Evolutionary conservation across 2,888 invertebrate species (phyloP).

Genomic region (Drosophila sordidula): DNA sequence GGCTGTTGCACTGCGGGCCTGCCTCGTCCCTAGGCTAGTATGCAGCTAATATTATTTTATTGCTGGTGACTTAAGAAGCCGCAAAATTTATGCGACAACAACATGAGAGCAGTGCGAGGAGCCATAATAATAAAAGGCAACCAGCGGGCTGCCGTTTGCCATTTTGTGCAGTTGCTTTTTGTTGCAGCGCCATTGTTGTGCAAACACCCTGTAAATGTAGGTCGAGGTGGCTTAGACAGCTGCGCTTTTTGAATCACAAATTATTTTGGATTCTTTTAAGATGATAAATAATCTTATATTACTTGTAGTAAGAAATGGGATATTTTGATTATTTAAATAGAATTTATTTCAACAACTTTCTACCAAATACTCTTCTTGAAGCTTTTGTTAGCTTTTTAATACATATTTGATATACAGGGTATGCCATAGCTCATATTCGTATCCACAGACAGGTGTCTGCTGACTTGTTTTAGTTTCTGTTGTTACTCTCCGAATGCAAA

Average conservation of each 20-base stretch:
- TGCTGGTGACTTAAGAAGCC: constrained; percentile 82
- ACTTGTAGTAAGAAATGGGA: too few species aligned
- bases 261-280: too few species aligned
- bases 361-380: too few species aligned
- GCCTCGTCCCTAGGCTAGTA: constrained; percentile 43
- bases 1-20: neutral
- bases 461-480: constrained; percentile 40
- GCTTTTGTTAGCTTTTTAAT: too few species aligned
- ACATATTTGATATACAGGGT: constrained; percentile 14
- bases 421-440: constrained; percentile 19
- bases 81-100: constrained; percentile 82
- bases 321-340: too few species aligned
- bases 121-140: constrained; percentile 78
- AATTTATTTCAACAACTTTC: too few species aligned
- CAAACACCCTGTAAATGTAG: constrained; percentile 23
- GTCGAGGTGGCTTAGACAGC: too few species aligned
- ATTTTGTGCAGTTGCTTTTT: constrained; percentile 61
- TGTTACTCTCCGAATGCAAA: constrained; percentile 71
- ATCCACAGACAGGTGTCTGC: constrained; percentile 18
- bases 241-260: too few species aligned
- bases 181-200: constrained; percentile 44
- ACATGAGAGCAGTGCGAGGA: constrained; percentile 48
- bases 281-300: too few species aligned
- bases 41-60: constrained; percentile 82
- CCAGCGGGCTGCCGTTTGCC: constrained; percentile 52